Percentiles rank a stretch among this genome's conserved stretches.
Conservation (phyloP, 2,797 vertebrate species). For the Staurois parvus region DNA sequence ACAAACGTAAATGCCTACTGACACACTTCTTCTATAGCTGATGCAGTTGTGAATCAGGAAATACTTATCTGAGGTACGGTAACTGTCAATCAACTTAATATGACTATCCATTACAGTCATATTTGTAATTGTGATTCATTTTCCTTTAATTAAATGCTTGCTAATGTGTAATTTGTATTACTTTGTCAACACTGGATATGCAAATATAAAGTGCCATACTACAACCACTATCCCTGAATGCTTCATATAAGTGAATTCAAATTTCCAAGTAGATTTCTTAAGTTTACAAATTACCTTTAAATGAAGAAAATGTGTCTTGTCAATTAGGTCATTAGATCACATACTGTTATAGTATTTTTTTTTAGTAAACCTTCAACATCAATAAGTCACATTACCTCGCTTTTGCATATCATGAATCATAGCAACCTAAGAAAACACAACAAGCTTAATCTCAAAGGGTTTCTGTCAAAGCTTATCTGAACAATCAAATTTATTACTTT, state of each 20-base stretch:
- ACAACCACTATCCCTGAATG: background rate
- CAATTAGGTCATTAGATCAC: background rate
- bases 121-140: no score
- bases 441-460: conserved; percentile 2
- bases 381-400: background rate
- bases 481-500: conserved; percentile 17
- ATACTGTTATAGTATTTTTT: background rate
- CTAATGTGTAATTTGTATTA: no score
- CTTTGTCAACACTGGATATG: no score
- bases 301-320: background rate
- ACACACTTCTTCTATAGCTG: no score
- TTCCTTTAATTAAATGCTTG: no score
- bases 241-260: background rate
- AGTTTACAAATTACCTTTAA: background rate
- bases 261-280: no score
- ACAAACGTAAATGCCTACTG: no score
- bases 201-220: background rate
- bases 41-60: no score
- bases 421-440: conserved; percentile 25
- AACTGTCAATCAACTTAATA: no score
- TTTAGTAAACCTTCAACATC: conserved; percentile 34
- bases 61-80: no score
- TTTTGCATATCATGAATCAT: conserved; percentile 15
- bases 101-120: no score
- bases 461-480: conserved; percentile 51